Evolutionary conservation across 2,797 vertebrate species (phyloP).

Genomic region (Balearica regulorum): DNA sequence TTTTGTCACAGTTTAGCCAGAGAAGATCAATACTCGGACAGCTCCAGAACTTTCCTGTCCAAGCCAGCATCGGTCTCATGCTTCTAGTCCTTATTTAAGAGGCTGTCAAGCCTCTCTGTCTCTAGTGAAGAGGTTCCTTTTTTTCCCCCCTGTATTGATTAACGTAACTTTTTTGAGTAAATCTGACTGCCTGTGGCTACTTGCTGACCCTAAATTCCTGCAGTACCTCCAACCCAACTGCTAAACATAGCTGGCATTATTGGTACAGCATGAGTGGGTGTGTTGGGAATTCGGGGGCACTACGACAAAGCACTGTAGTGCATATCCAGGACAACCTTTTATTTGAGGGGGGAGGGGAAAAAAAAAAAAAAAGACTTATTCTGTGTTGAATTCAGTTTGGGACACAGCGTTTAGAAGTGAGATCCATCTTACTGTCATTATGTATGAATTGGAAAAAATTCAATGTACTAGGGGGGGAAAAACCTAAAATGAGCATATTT

Average conservation of each 20-base stretch:
- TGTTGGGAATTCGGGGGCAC: not conserved
- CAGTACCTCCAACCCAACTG: constrained; percentile 62
- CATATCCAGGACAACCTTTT: not conserved
- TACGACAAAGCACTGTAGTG: not conserved
- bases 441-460: not conserved
- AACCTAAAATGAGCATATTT: not conserved
- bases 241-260: constrained; percentile 67
- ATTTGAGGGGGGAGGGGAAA: accelerated
- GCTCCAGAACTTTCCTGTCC: not conserved
- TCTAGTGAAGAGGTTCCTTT: not conserved
- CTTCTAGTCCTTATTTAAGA: not conserved
- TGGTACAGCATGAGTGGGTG: not conserved
- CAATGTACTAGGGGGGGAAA: accelerated
- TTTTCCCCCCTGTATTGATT: not conserved
- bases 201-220: constrained; percentile 54
- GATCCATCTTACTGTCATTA: not conserved
- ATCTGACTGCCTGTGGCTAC: constrained; percentile 33
- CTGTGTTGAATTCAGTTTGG: not conserved
- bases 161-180: constrained; percentile 3
- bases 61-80: not conserved
- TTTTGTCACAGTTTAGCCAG: not conserved
- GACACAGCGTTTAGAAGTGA: not conserved
- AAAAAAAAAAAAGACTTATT: not conserved
- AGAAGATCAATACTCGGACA: not conserved
- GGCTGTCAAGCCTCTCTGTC: not conserved